A percentile compares a stretch with the other conserved stretches of the same genome.
phyloP scores from a whole-genome alignment of 1,140 invertebrate species.

The Radopholus similis region DNA sequence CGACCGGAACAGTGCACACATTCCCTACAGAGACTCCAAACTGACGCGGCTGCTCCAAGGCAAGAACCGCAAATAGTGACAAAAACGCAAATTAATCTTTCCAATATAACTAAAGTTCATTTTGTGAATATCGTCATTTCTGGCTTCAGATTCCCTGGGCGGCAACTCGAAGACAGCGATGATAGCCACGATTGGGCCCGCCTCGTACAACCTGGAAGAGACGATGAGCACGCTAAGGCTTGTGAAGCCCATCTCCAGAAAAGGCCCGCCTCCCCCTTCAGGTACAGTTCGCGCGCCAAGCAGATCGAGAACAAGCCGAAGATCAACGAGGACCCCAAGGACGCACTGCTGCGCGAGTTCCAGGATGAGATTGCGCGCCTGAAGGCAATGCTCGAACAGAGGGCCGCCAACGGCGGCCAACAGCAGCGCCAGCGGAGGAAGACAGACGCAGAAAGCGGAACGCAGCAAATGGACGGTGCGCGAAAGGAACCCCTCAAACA shows the following conservation, averaged over 20 bases:
- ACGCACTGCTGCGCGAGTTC: constrained; percentile 79
- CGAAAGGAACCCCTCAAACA: not conserved
- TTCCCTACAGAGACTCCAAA: constrained; percentile 90
- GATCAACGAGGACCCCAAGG: constrained; percentile 92
- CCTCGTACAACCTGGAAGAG: constrained; percentile 87
- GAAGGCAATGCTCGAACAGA: constrained; percentile 56
- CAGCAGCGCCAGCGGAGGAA: not conserved
- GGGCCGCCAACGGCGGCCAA: constrained; percentile 47
- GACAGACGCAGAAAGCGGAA: not conserved
- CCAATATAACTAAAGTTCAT: constrained; percentile 22
- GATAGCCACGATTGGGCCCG: constrained; percentile 94
- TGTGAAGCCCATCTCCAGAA: no score
- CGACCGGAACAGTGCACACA: constrained; percentile 73
- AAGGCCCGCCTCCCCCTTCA: no score
- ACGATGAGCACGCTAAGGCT: constrained; percentile 84
- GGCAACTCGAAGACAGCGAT: constrained; percentile 88
- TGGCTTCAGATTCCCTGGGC: constrained; percentile 76
- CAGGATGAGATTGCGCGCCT: constrained; percentile 63
- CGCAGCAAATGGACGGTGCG: not conserved
- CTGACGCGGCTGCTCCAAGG: constrained; percentile 81
- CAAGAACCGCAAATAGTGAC: constrained; percentile 35
- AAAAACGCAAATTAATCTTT: constrained; percentile 2
- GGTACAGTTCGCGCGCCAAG: constrained; percentile 88
- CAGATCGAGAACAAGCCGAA: constrained; percentile 92
- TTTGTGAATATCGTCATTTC: not conserved